A percentile compares a stretch with the other conserved stretches of the same genome.
phyloP scores from a whole-genome alignment of 2,113 vertebrate genomes.

The Chascanopsetta lugubris region DNA sequence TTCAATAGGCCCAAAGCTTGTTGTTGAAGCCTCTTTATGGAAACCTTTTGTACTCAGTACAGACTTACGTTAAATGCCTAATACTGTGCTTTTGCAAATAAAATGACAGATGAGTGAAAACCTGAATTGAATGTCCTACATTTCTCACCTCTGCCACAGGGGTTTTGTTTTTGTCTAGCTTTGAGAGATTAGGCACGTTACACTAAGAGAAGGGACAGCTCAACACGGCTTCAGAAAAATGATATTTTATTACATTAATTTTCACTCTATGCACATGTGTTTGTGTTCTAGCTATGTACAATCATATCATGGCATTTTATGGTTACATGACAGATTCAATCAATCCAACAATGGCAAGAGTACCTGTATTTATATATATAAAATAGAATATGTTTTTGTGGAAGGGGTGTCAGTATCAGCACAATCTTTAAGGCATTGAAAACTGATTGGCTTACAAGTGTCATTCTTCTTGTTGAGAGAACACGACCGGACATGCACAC shows the following conservation, averaged over 20 bases:
- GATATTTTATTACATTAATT: conserved; percentile 36
- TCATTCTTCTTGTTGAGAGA: not conserved
- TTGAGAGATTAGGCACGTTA: no score
- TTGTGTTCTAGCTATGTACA: conserved; percentile 57
- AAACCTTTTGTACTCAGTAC: not conserved
- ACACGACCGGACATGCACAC: not conserved
- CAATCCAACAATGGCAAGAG: conserved; percentile 2
- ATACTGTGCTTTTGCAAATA: conserved; percentile 34
- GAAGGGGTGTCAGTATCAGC: not conserved
- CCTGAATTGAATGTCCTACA: no score
- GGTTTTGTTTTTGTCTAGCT: no score
- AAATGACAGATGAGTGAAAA: no score
- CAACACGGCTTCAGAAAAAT: conserved; percentile 38
- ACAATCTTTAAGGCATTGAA: not conserved
- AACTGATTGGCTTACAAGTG: not conserved
- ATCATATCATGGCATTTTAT: conserved; percentile 42
- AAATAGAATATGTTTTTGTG: not conserved
- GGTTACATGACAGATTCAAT: conserved; percentile 34
- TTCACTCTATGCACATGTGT: conserved; percentile 25
- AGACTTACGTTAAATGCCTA: not conserved
- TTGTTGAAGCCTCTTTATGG: not conserved
- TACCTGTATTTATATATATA: conserved; percentile 7
- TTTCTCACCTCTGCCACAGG: no score
- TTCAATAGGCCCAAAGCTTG: not conserved
- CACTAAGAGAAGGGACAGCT: not conserved